Evolutionary conservation across 2,113 vertebrate species (phyloP).

Genomic region (Oxyura jamaicensis): DNA sequence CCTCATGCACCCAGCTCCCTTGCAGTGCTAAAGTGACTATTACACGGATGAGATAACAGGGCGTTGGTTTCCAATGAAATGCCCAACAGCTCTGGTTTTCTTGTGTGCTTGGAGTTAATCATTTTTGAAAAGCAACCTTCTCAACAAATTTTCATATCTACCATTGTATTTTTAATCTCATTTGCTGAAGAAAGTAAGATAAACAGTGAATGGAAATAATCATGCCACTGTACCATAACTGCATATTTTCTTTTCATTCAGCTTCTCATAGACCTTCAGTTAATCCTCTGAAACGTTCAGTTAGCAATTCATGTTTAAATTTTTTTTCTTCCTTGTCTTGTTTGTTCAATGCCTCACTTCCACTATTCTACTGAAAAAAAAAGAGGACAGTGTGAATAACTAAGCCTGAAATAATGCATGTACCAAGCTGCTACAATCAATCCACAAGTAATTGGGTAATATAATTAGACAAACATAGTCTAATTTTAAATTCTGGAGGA

Average conservation of each 20-base stretch:
- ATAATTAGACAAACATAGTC: not conserved
- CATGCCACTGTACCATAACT: not conserved
- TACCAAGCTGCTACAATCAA: not conserved
- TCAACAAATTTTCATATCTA: not conserved
- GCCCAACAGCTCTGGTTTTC: not conserved
- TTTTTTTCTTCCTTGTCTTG: not conserved
- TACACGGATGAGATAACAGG: fast-evolving
- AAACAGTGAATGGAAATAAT: slow-evolving; percentile 36
- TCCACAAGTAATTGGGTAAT: not conserved
- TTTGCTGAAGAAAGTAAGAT: slow-evolving; percentile 15
- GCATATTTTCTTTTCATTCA: not conserved
- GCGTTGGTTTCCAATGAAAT: not conserved
- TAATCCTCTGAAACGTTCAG: not conserved
- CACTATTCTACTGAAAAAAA: not conserved
- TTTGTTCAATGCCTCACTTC: slow-evolving; percentile 27
- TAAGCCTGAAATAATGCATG: not conserved
- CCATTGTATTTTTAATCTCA: slow-evolving; percentile 17
- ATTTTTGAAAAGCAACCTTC: not conserved
- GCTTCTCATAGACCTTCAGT: not conserved
- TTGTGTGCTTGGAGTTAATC: not conserved
- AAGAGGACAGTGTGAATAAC: not conserved
- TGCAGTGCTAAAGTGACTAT: fast-evolving
- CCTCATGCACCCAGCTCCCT: not conserved
- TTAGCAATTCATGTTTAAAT: not conserved
- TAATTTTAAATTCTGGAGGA: not conserved